These are phyloP conservation scores for Punctoribates punctum DNA, from an alignment of 2,888 invertebrate genomes.

Conservation along the genomic window DNA sequence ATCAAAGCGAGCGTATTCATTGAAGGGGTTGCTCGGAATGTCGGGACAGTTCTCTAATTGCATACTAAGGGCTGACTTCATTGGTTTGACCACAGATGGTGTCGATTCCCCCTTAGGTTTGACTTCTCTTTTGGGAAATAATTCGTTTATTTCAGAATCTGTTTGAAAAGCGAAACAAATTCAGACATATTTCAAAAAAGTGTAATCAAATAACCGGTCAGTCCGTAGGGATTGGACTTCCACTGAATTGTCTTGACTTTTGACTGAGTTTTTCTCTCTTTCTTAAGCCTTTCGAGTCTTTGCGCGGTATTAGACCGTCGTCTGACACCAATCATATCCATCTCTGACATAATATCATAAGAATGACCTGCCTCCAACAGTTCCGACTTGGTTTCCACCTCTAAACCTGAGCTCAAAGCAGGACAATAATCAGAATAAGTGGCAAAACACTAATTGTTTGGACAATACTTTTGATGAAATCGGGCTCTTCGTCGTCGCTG, in stretches of 20 bases:
- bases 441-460: not conserved
- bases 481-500: conserved; percentile 55
- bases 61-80: conserved; percentile 66
- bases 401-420: conserved; percentile 35
- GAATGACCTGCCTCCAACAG: conserved; percentile 62
- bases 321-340: conserved; percentile 57
- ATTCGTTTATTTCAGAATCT: conserved; percentile 48
- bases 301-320: conserved; percentile 83
- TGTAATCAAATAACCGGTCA: not conserved
- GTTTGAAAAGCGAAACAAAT: not conserved
- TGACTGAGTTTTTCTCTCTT: conserved; percentile 65
- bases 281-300: conserved; percentile 80
- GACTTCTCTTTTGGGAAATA: conserved; percentile 49
- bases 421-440: not conserved
- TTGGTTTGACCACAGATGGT: not conserved
- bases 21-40: conserved; percentile 77
- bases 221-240: conserved; percentile 44
- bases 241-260: conserved; percentile 53
- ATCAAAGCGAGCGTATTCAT: conserved; percentile 85
- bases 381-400: conserved; percentile 50
- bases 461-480: not conserved
- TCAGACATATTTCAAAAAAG: not conserved
- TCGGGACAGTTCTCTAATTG: conserved; percentile 72
- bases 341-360: conserved; percentile 70
- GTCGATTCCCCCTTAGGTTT: conserved; percentile 5